Evolutionary conservation across 2,888 invertebrate genomes (phyloP).

Genomic region (Aphodius sticticus): DNA sequence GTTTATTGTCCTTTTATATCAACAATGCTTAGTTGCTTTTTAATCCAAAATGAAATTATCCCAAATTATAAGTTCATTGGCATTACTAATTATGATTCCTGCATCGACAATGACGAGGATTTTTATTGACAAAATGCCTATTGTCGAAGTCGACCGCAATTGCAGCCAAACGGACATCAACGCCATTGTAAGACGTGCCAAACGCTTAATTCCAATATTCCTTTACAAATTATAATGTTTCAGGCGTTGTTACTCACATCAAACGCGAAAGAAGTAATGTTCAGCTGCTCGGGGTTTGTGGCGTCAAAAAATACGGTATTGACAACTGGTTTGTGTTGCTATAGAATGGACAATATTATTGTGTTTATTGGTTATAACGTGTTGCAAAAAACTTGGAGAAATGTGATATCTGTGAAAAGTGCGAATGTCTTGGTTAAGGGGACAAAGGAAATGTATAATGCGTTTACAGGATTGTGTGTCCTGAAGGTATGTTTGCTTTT

Average conservation of each 20-base stretch:
- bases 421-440: background rate
- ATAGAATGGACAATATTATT: background rate
- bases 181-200: background rate
- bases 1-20: background rate
- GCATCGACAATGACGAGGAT: background rate
- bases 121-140: background rate
- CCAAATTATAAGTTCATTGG: background rate
- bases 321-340: background rate
- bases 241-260: background rate
- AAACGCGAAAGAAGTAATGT: background rate
- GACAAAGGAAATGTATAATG: background rate
- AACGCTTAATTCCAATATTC: background rate
- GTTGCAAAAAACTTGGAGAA: background rate
- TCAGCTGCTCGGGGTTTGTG: background rate
- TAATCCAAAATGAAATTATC: background rate
- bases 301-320: background rate
- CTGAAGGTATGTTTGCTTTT: background rate
- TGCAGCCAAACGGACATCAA: background rate
- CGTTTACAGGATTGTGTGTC: background rate
- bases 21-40: background rate
- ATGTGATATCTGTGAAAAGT: background rate
- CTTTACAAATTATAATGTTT: background rate
- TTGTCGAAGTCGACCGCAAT: background rate
- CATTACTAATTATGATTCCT: background rate
- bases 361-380: background rate